Conservation (phyloP, 1,140 invertebrate genomes). For the Colletes gigas region DNA sequence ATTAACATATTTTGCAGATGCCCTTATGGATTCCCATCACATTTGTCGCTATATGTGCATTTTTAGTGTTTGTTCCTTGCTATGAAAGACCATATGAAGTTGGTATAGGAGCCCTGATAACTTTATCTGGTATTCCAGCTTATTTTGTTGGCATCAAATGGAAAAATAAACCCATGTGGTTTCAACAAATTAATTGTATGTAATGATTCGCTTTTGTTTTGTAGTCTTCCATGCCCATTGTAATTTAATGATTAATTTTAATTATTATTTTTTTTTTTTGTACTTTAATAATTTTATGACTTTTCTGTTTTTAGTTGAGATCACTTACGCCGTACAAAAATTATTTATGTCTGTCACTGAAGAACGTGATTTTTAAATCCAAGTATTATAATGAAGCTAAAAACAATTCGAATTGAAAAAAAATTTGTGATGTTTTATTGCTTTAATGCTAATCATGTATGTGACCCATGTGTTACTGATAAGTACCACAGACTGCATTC, state of each 20-base stretch:
- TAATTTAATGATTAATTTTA: neutral
- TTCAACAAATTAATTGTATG: slow-evolving; percentile 57
- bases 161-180: slow-evolving; percentile 88
- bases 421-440: neutral
- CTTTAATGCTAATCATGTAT: neutral
- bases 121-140: slow-evolving; percentile 94
- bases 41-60: slow-evolving; percentile 92
- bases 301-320: slow-evolving; percentile 52
- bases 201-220: slow-evolving; percentile 8
- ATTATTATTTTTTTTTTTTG: neutral
- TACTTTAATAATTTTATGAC: slow-evolving; percentile 7
- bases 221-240: too few relatives aligned
- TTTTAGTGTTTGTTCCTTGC: slow-evolving; percentile 91
- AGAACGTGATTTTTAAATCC: slow-evolving; percentile 46
- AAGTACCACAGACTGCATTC: slow-evolving; percentile 25
- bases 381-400: neutral
- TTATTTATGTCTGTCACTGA: slow-evolving; percentile 61
- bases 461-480: neutral
- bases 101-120: slow-evolving; percentile 91
- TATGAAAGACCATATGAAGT: slow-evolving; percentile 90
- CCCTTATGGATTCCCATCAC: slow-evolving; percentile 89
- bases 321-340: slow-evolving; percentile 54
- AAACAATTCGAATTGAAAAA: neutral
- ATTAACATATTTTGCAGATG: slow-evolving; percentile 77
- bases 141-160: slow-evolving; percentile 94